phyloP scores from a whole-genome alignment of 2,797 vertebrate genomes.

The Poeciliopsis turneri region DNA sequence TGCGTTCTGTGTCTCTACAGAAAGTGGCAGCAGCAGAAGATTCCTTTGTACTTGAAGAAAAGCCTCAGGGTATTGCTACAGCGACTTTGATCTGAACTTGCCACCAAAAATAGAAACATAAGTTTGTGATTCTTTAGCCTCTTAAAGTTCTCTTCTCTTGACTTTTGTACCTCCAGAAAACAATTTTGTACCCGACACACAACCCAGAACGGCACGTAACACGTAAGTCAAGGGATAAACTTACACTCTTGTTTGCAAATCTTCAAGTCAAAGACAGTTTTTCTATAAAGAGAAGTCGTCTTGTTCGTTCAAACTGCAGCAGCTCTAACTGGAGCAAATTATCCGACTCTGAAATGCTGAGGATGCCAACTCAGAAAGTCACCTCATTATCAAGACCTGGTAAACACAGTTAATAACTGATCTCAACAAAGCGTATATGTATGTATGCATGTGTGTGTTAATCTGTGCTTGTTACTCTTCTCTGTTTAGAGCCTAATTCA shows the following conservation, averaged over 20 bases:
- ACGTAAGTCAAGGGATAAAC: constrained; percentile 78
- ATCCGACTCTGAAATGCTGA: constrained; percentile 74
- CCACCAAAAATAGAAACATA: neutral
- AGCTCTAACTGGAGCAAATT: constrained; percentile 55
- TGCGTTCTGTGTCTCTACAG: constrained; percentile 62
- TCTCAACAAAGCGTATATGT: neutral
- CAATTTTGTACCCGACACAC: constrained; percentile 82
- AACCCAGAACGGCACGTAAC: constrained; percentile 67
- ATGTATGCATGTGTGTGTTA: neutral
- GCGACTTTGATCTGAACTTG: neutral
- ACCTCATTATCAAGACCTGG: constrained; percentile 49
- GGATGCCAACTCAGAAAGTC: constrained; percentile 66
- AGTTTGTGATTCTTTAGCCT: neutral
- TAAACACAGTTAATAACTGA: constrained; percentile 34
- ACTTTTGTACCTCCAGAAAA: constrained; percentile 76
- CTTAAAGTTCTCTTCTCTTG: neutral
- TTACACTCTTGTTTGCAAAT: constrained; percentile 7
- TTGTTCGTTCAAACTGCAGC: constrained; percentile 47
- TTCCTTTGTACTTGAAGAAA: constrained; percentile 47
- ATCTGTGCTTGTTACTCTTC: constrained; percentile 6
- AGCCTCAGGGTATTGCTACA: constrained; percentile 74
- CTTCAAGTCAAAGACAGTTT: neutral
- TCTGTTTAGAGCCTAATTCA: constrained; percentile 33
- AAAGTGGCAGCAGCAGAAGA: constrained; percentile 63
- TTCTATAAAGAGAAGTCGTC: neutral